Base-by-base conservation (phyloP, 2,888 invertebrate species). In the Pecten maximus region DNA sequence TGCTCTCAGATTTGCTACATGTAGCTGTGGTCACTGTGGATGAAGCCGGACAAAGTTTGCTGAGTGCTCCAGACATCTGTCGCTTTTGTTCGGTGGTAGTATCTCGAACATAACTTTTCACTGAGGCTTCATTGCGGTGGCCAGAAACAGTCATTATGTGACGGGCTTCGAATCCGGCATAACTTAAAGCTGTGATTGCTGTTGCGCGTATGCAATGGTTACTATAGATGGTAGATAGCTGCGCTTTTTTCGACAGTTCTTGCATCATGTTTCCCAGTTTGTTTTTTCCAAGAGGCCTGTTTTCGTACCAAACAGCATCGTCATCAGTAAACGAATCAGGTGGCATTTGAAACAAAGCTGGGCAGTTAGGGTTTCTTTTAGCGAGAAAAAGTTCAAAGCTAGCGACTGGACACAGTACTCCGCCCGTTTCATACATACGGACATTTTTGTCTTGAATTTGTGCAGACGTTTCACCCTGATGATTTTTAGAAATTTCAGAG, bases 191-290 rank as follows among this genome's bases (percentile, higher is more conserved):
- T 8, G 89, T 54, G n/a, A 91, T 91, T 19, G 91, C 39, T 54
- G 91, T 91, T 60, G 91, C 89, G 10, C 89, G 54, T 54, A 91
- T 91, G n/a, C 91, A 91, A 50, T 91, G 91, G 50, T 91, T 91
- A 15, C 87, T 91, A 39, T 87, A 91, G 23, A 39, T 23, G 23
- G 50, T n/a, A 2, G 87, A 91, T 19, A 89, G 44, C n/a, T 60
- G 23, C 28, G 88, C 89, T 15, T 40, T n/a, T 40, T 87, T 48
- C 6, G 91, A 91, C 23, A 89, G 28, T 19, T 89, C 40, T 10
- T 10, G 12, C 88, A 91, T 91, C 50, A 35, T 74, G n/a, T 23
- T 60, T 54, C 88, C 89, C 10, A 89, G 54, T 23, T 40, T 89
- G 86, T 89, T 89, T 89, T 91, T 89, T 1, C 89, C 88, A n/a